Conservation (phyloP, 2,797 vertebrate genomes). For the Sandelia bainsii region DNA sequence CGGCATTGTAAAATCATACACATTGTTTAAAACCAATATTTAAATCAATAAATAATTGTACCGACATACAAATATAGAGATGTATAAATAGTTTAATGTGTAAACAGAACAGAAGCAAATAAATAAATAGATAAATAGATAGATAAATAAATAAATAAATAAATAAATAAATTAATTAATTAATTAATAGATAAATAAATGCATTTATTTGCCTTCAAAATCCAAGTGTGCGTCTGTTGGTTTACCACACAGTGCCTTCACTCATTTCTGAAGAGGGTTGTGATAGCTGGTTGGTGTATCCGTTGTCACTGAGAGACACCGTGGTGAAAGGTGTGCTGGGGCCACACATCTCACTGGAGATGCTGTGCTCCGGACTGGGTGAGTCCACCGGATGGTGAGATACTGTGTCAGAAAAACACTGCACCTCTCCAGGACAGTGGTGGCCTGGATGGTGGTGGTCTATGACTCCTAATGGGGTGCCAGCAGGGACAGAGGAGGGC, state of each 20-base stretch:
- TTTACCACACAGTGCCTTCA: slow-evolving; percentile 95
- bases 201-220: slow-evolving; percentile 36
- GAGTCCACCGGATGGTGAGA: slow-evolving; percentile 90
- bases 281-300: slow-evolving; percentile 93
- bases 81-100: slow-evolving; percentile 39
- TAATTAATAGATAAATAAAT: slow-evolving; percentile 43
- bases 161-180: slow-evolving; percentile 55
- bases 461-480: slow-evolving; percentile 88
- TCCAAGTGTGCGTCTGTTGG: slow-evolving; percentile 24
- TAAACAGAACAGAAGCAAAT: slow-evolving; percentile 41
- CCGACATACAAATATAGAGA: slow-evolving; percentile 68
- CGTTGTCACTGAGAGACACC: slow-evolving; percentile 88
- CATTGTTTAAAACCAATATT: slow-evolving; percentile 51
- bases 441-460: slow-evolving; percentile 88
- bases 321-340: slow-evolving; percentile 91
- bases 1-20: slow-evolving; percentile 42
- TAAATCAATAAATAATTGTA: slow-evolving; percentile 61
- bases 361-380: slow-evolving; percentile 94
- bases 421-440: slow-evolving; percentile 90
- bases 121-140: slow-evolving; percentile 52
- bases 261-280: slow-evolving; percentile 95
- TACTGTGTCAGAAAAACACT: slow-evolving; percentile 94
- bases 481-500: slow-evolving; percentile 90
- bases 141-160: slow-evolving; percentile 59
- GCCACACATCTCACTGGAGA: slow-evolving; percentile 93